These are phyloP conservation scores for Tetranychus truncatus DNA, from an alignment of 2,888 invertebrate species.

Conservation along the genomic window DNA sequence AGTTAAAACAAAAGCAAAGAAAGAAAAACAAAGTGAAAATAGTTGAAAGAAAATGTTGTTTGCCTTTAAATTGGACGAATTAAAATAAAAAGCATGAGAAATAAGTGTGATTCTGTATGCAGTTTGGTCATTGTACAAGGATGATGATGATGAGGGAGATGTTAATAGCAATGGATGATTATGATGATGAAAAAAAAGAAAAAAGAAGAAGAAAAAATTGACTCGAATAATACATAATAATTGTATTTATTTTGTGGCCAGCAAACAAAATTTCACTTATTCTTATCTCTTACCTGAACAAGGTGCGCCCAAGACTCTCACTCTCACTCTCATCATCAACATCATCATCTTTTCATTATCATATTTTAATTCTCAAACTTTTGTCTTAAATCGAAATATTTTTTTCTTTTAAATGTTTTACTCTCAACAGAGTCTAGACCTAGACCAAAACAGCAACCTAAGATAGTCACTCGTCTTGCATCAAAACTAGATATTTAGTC, in stretches of 20 bases:
- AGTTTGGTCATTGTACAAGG: background rate
- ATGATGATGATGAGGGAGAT: background rate
- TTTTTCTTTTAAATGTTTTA: too few relatives aligned
- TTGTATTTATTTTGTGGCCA: background rate
- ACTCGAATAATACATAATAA: background rate
- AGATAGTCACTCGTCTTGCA: too few relatives aligned
- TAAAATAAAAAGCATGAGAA: background rate
- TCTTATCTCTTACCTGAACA: background rate
- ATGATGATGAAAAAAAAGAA: background rate
- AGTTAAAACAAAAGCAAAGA: background rate
- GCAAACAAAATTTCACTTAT: background rate
- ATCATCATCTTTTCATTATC: background rate
- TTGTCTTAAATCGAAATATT: too few relatives aligned
- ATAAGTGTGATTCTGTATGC: background rate
- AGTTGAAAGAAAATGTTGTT: background rate
- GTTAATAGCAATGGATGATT: background rate
- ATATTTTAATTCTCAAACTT: too few relatives aligned
- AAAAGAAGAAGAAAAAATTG: background rate
- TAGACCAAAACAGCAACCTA: too few relatives aligned
- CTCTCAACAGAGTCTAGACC: too few relatives aligned
- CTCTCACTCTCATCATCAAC: background rate
- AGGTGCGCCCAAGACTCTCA: background rate
- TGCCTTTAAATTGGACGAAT: background rate
- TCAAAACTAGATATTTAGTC: too few relatives aligned
- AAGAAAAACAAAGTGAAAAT: background rate